Percentiles rank a stretch among this genome's conserved stretches.
Evolutionary conservation across 2,113 vertebrate genomes (phyloP).

Genomic region (Brachyhypopomus occidentalis): DNA sequence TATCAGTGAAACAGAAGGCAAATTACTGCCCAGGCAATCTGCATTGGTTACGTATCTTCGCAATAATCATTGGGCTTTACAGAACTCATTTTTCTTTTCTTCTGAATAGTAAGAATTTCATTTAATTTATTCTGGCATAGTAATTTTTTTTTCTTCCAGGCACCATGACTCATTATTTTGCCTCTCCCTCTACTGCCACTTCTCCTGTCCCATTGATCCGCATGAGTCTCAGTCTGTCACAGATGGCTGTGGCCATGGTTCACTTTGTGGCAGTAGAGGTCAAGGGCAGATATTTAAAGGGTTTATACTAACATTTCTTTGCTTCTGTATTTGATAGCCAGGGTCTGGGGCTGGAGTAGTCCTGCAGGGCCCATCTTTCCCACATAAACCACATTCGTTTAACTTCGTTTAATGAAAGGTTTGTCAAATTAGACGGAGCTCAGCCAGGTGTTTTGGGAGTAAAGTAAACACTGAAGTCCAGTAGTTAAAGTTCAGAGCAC

Average conservation of each 20-base stretch:
- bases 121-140: no score
- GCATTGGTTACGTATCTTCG: no score
- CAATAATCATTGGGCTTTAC: not conserved
- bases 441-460: no score
- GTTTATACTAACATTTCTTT: not conserved
- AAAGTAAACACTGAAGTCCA: no score
- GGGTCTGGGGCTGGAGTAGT: no score
- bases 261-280: not conserved
- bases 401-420: no score
- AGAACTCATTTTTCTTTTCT: not conserved
- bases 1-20: not conserved
- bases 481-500: constrained; percentile 18
- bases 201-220: not conserved
- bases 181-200: not conserved
- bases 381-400: no score
- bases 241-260: not conserved
- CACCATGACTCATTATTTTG: not conserved
- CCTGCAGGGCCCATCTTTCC: no score
- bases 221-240: not conserved
- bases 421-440: no score
- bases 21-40: constrained; percentile 1
- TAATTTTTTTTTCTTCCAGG: no score
- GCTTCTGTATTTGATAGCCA: constrained; percentile 22
- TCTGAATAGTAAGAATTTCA: not conserved
- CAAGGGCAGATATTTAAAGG: constrained; percentile 20